phyloP scores from a whole-genome alignment of 2,113 vertebrate genomes.

The Clupea harengus region DNA sequence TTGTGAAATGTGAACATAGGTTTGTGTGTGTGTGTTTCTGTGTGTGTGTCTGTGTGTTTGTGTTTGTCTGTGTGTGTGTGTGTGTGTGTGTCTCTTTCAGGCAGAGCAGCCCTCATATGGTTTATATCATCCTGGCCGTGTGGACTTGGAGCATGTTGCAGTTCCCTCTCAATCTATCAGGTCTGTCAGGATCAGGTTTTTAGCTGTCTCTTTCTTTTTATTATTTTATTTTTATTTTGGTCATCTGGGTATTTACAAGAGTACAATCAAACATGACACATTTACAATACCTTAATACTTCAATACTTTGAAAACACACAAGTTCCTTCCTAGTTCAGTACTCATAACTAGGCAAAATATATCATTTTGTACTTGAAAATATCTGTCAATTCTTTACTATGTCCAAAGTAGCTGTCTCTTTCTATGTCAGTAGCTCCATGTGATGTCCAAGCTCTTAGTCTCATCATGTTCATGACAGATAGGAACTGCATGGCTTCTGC shows the following conservation, averaged over 20 bases:
- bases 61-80: neutral
- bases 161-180: conserved; percentile 91
- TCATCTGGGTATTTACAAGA: no score
- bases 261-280: no score
- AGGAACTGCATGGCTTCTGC: neutral
- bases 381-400: no score
- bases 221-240: no score
- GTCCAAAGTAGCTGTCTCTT: neutral
- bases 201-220: no score
- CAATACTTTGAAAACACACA: no score
- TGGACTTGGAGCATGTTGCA: conserved; percentile 98
- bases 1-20: no score
- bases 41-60: neutral
- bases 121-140: conserved; percentile 84
- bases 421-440: neutral
- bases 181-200: conserved; percentile 55
- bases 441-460: neutral
- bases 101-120: conserved; percentile 66
- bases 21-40: neutral
- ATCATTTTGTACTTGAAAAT: no score
- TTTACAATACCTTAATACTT: no score
- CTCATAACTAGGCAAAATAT: no score
- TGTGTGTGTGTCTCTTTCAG: conserved; percentile 56
- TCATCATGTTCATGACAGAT: neutral
- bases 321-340: no score